Conservation (phyloP, 2,797 vertebrate species). For the Eremophila alpestris region DNA sequence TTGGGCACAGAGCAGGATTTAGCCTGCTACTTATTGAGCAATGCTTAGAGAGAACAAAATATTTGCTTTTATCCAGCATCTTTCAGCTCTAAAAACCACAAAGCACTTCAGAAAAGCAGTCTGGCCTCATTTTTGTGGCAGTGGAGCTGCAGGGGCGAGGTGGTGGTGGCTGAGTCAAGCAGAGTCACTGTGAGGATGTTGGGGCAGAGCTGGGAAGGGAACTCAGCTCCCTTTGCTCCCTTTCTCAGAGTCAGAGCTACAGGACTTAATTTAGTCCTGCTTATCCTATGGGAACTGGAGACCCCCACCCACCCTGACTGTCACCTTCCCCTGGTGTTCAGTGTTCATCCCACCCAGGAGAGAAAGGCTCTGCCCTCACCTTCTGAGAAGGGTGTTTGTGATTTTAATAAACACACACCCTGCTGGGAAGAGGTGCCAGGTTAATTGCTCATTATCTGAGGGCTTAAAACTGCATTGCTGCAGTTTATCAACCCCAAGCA, state of each 20-base stretch:
- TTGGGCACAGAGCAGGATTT: neutral
- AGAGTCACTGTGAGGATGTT: neutral
- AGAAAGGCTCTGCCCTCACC: neutral
- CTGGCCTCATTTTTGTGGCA: neutral
- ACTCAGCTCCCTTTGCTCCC: neutral
- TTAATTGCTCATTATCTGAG: neutral
- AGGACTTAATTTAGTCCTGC: neutral
- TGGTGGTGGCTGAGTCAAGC: neutral
- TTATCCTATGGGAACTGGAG: neutral
- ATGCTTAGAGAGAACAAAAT: neutral
- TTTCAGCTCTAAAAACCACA: slow-evolving; percentile 2
- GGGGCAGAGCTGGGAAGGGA: neutral
- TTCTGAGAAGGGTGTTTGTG: neutral
- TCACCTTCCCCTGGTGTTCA: neutral
- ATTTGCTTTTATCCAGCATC: neutral
- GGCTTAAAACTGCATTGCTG: neutral
- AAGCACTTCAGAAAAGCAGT: neutral
- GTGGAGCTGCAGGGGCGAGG: neutral
- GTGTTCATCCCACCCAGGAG: rapidly evolving
- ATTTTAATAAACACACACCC: neutral
- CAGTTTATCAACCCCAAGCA: neutral
- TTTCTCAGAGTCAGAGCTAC: rapidly evolving
- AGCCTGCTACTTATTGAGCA: neutral
- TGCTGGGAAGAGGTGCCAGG: neutral
- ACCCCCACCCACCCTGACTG: neutral